A percentile compares a stretch with the other conserved stretches of the same genome.
Conservation (phyloP, 1,140 invertebrate species). For the Parapsyche elsis region DNA sequence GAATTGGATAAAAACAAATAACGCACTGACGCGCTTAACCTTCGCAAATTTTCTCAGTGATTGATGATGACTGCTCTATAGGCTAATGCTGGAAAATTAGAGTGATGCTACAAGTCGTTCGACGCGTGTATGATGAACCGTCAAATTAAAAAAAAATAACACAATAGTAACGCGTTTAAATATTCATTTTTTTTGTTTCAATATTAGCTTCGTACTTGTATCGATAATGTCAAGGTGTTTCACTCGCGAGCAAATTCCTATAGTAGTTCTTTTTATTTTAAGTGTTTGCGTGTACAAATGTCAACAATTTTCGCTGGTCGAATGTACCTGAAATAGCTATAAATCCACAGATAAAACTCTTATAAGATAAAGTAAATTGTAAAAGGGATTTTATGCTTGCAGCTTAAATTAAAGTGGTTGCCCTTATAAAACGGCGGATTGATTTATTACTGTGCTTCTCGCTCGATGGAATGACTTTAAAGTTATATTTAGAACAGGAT, state of each 20-base stretch:
- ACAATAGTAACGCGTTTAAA: constrained; percentile 1
- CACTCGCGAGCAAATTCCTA: background rate
- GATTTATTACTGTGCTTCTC: too few species aligned
- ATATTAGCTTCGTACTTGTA: background rate
- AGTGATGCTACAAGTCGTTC: background rate
- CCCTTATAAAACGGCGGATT: too few species aligned
- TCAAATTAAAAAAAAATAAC: background rate
- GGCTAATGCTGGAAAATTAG: background rate
- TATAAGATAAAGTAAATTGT: too few species aligned
- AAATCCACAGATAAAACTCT: too few species aligned
- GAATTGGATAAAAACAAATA: too few species aligned
- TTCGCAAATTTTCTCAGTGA: background rate
- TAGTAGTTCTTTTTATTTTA: constrained; percentile 1
- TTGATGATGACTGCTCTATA: background rate
- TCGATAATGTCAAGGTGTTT: constrained; percentile 32
- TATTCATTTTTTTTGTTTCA: background rate
- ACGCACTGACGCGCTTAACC: background rate
- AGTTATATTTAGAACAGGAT: too few species aligned
- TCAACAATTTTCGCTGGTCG: background rate
- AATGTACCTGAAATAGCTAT: background rate
- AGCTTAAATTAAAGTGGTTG: too few species aligned
- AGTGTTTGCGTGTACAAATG: background rate
- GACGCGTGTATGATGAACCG: background rate
- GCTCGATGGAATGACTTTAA: too few species aligned
- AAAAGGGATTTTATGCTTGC: too few species aligned